Base-by-base conservation (phyloP, 2,797 vertebrate species). In the Clarias laeviceps region DNA sequence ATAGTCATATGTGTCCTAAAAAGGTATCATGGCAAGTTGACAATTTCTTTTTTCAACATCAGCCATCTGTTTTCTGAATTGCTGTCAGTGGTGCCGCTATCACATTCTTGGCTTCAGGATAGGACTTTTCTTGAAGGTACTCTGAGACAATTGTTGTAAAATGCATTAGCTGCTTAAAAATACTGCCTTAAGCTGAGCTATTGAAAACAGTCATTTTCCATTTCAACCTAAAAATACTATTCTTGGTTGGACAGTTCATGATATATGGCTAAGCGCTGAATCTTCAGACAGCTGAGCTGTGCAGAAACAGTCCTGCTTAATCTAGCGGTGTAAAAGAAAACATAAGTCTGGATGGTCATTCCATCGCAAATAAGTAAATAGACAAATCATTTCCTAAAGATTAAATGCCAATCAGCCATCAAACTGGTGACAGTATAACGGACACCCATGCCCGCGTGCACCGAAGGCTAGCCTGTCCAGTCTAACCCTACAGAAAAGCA, bases 121-220 rank as follows among this genome's bases (percentile, higher is more conserved):
- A 59, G 12, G 22, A 66, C 61, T 50, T 65, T 64, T 65, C 2
- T 54, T 80, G n/a, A 50, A 72, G 18, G 22, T 27, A 56, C n/a
- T 56, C 72, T 18, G 70, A 78, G 27, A 56, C 56, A 62, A n/a
- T 84, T 72, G 34, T 45, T 18, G 9, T 34, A 72, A 61, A 80
- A 80, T 45, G 37, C 61, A 80, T 64, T 45, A 37, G 20, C 22
- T 29, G 6, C 11, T 50, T 18, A 50, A 72, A n/a, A 72, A 65
- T 22, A 74, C 22, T 18, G 18, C n/a, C 64, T 5, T 34, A 14
- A 85, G 72, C 7, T 95, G 92, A 94, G 92, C 92, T 94, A 93
- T 94, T 94, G 95, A 95, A 95, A 94, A 95, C n/a, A 29, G 50
- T 56, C 12, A 59, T 94, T 92, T 92, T 90, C 92, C 77, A 80